Base-by-base conservation (phyloP, 2,888 invertebrate species). In the Lamellibrachia satsuma region DNA sequence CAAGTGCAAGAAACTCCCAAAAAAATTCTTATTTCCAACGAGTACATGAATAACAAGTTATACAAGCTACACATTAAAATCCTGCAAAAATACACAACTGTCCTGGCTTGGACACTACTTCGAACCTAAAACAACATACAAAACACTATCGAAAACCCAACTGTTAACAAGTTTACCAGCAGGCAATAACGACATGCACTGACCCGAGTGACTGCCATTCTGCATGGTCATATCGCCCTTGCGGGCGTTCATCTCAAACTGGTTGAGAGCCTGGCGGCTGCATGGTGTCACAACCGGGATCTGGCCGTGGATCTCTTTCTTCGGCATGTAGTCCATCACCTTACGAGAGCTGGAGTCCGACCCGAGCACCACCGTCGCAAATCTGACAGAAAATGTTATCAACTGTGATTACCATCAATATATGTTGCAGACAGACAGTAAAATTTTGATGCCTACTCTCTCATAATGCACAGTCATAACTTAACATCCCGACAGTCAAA, bases 281-380 rank as follows among this genome's bases (percentile, higher is more conserved):
- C 99, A 99, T 96, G 98, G 98, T 91, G 99, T 99, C 92, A 99
- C 99, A 92, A 98, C 98, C 0, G 99, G 99, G 94, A 97, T 98
- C 96, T 99, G 99, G 75, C 99, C 99, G 96, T 99, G 99, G 93
- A 99, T 97, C 96, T 99, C 99, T 91, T 98, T 98, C 96, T 98
- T 98, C n/a, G 98, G 98, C 94, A 99, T 97, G 95, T 98, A 98
- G 94, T 99, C 99, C 97, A 99, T 97, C 93, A 99, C 98, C 95
- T 98, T 97, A 93, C 99, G 97, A 97, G 98, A 97, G 94, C 99
- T 99, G 94, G 97, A 97, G 95, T 99, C 99, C 0, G 99, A 99
- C 27, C 98, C 99, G 94, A 99, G 97, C 1, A 99, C 98, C 94
- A 99, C 98, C 92, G 99, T 98, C 96, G 99, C 99, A 97, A 99